Conservation (phyloP, 2,888 invertebrate species). For the Coenonympha arcania region DNA sequence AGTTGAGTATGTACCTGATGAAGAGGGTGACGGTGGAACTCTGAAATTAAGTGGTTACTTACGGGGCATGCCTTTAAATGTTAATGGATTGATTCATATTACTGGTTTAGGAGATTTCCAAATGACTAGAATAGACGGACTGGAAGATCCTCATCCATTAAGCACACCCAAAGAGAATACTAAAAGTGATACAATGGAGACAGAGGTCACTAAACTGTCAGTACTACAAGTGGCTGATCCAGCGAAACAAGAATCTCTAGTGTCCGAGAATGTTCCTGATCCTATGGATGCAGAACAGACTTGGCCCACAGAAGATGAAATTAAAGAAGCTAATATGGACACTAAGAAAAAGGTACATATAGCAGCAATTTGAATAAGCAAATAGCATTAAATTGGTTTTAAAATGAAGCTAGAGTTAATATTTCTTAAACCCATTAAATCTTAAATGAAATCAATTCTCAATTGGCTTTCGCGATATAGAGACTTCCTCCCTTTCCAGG, state of each 20-base stretch:
- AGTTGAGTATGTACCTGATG: slow-evolving; percentile 76
- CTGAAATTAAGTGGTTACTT: slow-evolving; percentile 91
- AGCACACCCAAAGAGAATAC: slow-evolving; percentile 68
- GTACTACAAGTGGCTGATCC: slow-evolving; percentile 77
- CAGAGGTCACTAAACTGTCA: slow-evolving; percentile 51
- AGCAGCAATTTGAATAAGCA: too few species aligned
- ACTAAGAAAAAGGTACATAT: slow-evolving; percentile 70
- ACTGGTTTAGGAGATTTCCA: slow-evolving; percentile 96
- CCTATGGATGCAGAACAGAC: slow-evolving; percentile 97
- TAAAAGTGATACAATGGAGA: slow-evolving; percentile 60
- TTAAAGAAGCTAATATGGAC: slow-evolving; percentile 79
- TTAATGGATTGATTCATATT: slow-evolving; percentile 91
- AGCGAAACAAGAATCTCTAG: slow-evolving; percentile 80
- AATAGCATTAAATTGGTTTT: too few species aligned
- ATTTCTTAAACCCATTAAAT: too few species aligned
- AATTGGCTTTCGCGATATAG: too few species aligned
- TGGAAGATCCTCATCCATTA: slow-evolving; percentile 79
- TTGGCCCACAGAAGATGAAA: slow-evolving; percentile 95
- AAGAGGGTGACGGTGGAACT: slow-evolving; percentile 73
- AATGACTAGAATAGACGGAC: slow-evolving; percentile 83
- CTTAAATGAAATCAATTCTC: too few species aligned
- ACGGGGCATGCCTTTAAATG: slow-evolving; percentile 86
- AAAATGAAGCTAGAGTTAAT: too few species aligned
- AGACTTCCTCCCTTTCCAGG: too few species aligned
- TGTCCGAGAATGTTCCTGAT: slow-evolving; percentile 87